A percentile compares a stretch with the other conserved stretches of the same genome.
Conservation (phyloP, 2,797 vertebrate species). For the Anguilla anguilla region DNA sequence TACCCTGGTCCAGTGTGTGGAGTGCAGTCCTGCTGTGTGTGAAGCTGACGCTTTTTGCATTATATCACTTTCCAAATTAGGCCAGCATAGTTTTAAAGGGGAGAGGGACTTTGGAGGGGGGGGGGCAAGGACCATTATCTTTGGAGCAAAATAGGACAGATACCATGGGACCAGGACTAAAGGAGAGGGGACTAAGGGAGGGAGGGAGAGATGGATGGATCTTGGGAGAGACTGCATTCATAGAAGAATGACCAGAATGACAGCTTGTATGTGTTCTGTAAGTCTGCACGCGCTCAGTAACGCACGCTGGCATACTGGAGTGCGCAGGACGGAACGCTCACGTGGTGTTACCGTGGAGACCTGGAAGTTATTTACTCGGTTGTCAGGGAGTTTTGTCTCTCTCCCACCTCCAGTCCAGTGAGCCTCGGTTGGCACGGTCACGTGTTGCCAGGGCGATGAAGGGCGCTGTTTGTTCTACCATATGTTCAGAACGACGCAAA, state of each 20-base stretch:
- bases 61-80: constrained; percentile 4
- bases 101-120: not conserved
- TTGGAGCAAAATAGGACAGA: constrained; percentile 18
- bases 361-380: not conserved
- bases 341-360: not conserved
- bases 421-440: constrained; percentile 1
- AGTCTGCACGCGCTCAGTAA: not conserved
- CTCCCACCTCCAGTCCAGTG: not conserved
- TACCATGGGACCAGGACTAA: not conserved
- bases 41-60: not conserved
- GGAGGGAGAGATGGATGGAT: not conserved
- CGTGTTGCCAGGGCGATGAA: not conserved
- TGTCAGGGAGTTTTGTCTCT: not conserved
- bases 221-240: not conserved
- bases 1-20: not conserved
- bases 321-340: not conserved
- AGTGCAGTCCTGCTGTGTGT: not conserved
- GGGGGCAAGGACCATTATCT: not conserved
- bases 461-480: constrained; percentile 1
- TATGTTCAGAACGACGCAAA: too few species aligned
- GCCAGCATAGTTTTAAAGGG: not conserved
- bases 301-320: not conserved
- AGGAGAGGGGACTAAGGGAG: too few species aligned
- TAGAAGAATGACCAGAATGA: not conserved
- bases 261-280: not conserved